Evolutionary conservation across 2,113 vertebrate species (phyloP).

Genomic region (Colaptes auratus): DNA sequence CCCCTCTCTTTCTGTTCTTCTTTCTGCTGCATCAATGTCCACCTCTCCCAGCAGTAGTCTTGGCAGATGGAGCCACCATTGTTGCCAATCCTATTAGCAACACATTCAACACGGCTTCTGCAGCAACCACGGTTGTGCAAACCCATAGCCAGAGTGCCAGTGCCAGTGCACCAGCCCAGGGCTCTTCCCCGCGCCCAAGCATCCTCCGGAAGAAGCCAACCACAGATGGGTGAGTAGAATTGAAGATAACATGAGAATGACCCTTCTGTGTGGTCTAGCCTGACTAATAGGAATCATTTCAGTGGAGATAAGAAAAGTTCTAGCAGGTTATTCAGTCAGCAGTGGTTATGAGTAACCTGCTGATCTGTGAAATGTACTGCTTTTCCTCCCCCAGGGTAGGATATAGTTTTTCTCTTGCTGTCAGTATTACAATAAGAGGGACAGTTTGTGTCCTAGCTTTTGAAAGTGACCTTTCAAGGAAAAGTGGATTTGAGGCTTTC

Average conservation of each 20-base stretch:
- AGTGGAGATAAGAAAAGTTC: not conserved
- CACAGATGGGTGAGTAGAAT: constrained; percentile 87
- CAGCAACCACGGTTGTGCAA: constrained; percentile 92
- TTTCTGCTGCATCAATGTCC: not conserved
- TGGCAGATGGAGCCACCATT: constrained; percentile 91
- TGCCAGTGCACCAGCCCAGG: constrained; percentile 85
- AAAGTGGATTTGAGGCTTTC: constrained; percentile 18
- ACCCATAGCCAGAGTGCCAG: constrained; percentile 88
- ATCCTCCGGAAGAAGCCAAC: constrained; percentile 97
- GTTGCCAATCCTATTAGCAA: constrained; percentile 92
- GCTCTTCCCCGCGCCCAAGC: constrained; percentile 95
- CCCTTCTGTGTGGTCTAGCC: not conserved
- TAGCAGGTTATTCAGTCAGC: not conserved
- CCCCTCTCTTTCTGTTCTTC: not conserved
- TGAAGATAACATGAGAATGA: not conserved
- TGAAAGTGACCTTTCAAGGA: constrained; percentile 5
- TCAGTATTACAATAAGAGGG: not conserved
- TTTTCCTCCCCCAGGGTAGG: not conserved
- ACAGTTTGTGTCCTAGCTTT: not conserved
- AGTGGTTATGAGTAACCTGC: not conserved
- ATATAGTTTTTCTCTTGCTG: not conserved
- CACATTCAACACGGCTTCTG: constrained; percentile 87
- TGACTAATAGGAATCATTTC: not conserved
- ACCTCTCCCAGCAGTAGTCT: constrained; percentile 79
- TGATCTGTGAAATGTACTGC: not conserved